These are phyloP conservation scores for Amblyraja radiata DNA, from an alignment of 2,797 vertebrate genomes.

Conservation along the genomic window DNA sequence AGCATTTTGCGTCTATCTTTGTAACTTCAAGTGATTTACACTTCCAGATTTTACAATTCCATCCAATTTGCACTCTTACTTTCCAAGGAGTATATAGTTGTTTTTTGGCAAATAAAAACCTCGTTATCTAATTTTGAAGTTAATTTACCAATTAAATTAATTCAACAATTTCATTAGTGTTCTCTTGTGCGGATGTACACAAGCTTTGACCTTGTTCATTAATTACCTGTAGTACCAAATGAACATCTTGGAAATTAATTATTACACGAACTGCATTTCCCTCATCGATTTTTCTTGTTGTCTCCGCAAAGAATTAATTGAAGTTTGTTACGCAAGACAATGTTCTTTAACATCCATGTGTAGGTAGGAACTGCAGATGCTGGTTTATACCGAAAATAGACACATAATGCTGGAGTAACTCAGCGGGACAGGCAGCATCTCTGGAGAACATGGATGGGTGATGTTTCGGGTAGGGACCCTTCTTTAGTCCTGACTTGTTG, in stretches of 20 bases:
- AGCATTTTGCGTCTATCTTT: too few species aligned
- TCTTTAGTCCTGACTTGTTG: too few species aligned
- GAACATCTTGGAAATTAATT: not conserved
- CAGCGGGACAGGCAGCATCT: too few species aligned
- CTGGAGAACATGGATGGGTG: too few species aligned
- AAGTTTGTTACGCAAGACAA: not conserved
- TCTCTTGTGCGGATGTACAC: not conserved
- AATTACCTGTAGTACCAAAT: not conserved
- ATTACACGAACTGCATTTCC: not conserved
- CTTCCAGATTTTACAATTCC: not conserved
- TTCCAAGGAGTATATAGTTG: not conserved
- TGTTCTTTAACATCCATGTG: not conserved
- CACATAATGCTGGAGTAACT: too few species aligned
- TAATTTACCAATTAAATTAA: not conserved
- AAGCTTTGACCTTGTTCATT: not conserved
- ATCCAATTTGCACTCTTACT: not conserved
- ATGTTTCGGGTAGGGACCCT: too few species aligned
- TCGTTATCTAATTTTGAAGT: not conserved
- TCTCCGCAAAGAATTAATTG: not conserved
- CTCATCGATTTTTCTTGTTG: not conserved
- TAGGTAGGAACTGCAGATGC: too few species aligned
- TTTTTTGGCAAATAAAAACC: not conserved
- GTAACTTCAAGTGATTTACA: too few species aligned
- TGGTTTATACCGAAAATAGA: too few species aligned
- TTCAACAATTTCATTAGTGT: not conserved